A percentile compares a stretch with the other conserved stretches of the same genome.
Conservation (phyloP, 2,797 vertebrate genomes). For the Tragopan temminckii region DNA sequence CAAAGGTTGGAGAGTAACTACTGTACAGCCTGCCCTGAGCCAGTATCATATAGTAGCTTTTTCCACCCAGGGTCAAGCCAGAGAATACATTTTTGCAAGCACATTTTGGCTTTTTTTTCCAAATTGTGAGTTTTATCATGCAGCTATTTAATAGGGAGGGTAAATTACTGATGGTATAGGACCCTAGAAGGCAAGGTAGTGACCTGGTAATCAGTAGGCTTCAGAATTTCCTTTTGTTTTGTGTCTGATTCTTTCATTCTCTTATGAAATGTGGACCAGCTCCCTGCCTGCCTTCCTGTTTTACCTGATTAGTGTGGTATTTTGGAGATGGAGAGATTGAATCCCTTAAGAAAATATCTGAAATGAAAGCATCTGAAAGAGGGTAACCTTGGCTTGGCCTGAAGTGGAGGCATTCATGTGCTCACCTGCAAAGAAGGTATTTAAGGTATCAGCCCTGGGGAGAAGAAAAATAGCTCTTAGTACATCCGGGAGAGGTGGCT, state of each 20-base stretch:
- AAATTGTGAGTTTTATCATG: neutral
- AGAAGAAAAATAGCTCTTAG: neutral
- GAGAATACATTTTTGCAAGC: neutral
- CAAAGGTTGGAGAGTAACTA: neutral
- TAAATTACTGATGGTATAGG: neutral
- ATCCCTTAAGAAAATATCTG: neutral
- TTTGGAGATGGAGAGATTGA: neutral
- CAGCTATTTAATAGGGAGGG: neutral
- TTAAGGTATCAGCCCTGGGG: neutral
- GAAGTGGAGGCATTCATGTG: neutral
- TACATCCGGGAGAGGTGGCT: neutral
- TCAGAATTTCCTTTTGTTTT: neutral
- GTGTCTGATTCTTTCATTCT: neutral
- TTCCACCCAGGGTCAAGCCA: neutral
- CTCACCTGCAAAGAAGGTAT: neutral
- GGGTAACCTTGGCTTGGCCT: neutral
- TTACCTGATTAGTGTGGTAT: neutral
- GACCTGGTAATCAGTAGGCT: neutral
- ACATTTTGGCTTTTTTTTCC: neutral
- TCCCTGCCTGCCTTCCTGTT: neutral
- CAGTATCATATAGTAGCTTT: neutral
- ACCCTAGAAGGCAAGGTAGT: neutral
- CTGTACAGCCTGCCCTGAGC: neutral
- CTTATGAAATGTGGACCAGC: rapidly evolving
- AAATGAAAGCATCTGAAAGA: neutral